phyloP scores from a whole-genome alignment of 2,888 invertebrate genomes.

The Polyploca ridens region DNA sequence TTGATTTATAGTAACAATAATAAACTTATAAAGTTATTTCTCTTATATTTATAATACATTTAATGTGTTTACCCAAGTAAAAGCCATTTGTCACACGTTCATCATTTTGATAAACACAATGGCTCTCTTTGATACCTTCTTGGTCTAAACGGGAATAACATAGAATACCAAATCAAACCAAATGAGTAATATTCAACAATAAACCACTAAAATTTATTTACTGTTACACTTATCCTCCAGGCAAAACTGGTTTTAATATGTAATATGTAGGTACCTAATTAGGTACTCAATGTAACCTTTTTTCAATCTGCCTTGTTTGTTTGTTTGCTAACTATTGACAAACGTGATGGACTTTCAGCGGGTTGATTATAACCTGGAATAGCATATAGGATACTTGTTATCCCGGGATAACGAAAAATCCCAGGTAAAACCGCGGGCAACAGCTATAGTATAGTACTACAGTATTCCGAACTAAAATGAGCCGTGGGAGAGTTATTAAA shows the following conservation, averaged over 20 bases:
- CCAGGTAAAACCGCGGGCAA: too few relatives aligned
- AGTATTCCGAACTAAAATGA: too few relatives aligned
- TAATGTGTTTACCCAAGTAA: background rate
- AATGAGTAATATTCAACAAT: background rate
- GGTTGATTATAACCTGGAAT: too few relatives aligned
- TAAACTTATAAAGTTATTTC: too few relatives aligned
- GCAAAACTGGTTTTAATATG: background rate
- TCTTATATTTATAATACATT: too few relatives aligned
- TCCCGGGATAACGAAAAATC: too few relatives aligned
- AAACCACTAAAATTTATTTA: background rate
- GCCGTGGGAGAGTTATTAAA: too few relatives aligned
- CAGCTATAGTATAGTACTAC: too few relatives aligned
- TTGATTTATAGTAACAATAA: too few relatives aligned
- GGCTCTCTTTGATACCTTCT: background rate
- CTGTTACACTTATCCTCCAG: background rate
- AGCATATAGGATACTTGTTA: too few relatives aligned
- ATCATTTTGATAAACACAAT: background rate
- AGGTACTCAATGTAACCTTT: background rate
- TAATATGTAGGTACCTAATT: background rate
- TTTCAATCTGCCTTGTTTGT: background rate
- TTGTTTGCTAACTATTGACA: too few relatives aligned
- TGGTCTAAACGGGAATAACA: background rate
- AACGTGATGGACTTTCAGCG: too few relatives aligned
- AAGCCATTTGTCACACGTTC: background rate
- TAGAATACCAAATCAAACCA: background rate